Conservation (phyloP, 2,888 invertebrate genomes). For the Ditula angustiorana region DNA sequence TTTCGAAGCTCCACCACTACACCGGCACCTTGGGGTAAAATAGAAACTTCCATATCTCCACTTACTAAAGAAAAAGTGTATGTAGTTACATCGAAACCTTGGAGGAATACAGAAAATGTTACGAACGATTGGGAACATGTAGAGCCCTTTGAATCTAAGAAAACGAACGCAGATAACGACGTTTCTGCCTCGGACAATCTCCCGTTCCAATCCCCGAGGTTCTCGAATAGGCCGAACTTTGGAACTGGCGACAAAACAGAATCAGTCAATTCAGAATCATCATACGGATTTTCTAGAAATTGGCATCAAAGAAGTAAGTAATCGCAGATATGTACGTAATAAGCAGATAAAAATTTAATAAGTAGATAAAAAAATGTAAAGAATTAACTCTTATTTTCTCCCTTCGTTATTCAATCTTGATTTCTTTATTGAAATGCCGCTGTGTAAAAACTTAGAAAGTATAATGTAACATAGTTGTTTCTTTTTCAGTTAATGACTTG, state of each 20-base stretch:
- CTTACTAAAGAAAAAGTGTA: slow-evolving; percentile 92
- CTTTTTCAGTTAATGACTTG: slow-evolving; percentile 85
- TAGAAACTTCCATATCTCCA: slow-evolving; percentile 90
- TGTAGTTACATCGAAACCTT: slow-evolving; percentile 92
- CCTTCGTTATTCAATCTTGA: background rate
- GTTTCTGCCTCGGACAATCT: slow-evolving; percentile 60
- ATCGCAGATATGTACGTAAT: background rate
- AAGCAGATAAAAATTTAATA: too few species aligned
- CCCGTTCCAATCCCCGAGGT: slow-evolving; percentile 81
- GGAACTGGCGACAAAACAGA: slow-evolving; percentile 66
- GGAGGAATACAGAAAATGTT: slow-evolving; percentile 64
- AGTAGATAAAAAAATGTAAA: background rate
- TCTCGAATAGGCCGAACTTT: slow-evolving; percentile 84
- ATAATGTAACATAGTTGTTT: slow-evolving; percentile 34
- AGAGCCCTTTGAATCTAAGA: slow-evolving; percentile 69
- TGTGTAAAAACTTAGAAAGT: slow-evolving; percentile 26
- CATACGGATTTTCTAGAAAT: slow-evolving; percentile 72
- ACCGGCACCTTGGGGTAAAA: slow-evolving; percentile 87
- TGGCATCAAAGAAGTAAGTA: slow-evolving; percentile 80
- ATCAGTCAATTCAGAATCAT: slow-evolving; percentile 65
- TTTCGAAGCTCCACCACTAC: slow-evolving; percentile 73
- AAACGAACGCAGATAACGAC: slow-evolving; percentile 57
- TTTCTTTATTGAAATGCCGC: background rate
- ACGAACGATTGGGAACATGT: slow-evolving; percentile 65
- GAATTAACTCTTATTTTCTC: background rate